Evolutionary conservation across 30 jellyfish, hydroid and myxozoan species (phyloP).

Genomic region (Aurelia sp.): DNA sequence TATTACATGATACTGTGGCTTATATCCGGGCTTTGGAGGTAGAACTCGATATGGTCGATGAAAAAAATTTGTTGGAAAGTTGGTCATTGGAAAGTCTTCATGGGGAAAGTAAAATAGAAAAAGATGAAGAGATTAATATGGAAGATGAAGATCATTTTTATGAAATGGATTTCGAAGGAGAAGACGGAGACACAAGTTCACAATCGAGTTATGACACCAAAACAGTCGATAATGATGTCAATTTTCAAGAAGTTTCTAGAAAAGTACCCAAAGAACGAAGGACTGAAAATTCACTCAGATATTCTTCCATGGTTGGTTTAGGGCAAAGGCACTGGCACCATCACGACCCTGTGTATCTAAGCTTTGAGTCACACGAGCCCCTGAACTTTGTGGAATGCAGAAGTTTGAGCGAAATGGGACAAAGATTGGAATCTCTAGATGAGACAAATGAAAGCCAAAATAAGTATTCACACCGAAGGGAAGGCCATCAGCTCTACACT

Average conservation of each 20-base stretch:
- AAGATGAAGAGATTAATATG: not conserved
- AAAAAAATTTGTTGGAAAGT: constrained; percentile 8
- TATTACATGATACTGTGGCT: constrained; percentile 77
- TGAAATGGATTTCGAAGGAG: not conserved
- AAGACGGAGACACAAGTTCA: not conserved
- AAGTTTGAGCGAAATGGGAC: no score
- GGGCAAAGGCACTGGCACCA: no score
- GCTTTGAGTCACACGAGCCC: no score
- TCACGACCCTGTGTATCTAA: no score
- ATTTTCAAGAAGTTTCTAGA: not conserved
- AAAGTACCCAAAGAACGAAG: no score
- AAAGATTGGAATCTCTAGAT: no score
- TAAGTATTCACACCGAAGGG: no score
- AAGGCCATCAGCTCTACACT: no score
- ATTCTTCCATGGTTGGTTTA: no score
- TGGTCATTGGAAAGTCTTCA: constrained; percentile 3
- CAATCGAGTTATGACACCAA: not conserved
- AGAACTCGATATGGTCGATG: constrained; percentile 49
- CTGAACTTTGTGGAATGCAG: no score
- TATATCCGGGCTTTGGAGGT: constrained; percentile 75
- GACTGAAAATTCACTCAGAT: no score
- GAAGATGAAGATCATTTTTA: not conserved
- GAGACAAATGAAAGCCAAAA: no score
- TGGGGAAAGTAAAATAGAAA: not conserved
- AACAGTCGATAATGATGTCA: not conserved